These are phyloP conservation scores for Cryptus viduatorius DNA, from an alignment of 2,888 invertebrate genomes.

Conservation along the genomic window DNA sequence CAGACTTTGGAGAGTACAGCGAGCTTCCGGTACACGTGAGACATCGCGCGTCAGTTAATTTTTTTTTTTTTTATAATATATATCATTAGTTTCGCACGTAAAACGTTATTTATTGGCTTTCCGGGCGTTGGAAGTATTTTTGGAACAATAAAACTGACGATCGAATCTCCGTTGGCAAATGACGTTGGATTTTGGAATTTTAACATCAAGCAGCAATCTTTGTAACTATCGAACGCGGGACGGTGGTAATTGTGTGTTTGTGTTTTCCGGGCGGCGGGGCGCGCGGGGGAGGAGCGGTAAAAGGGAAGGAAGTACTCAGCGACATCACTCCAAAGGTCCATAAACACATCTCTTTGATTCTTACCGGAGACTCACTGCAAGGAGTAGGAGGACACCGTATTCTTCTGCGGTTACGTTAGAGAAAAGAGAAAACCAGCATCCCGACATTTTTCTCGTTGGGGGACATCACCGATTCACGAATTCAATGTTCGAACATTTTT, in stretches of 20 bases:
- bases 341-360: constrained; percentile 72
- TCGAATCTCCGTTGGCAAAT: constrained; percentile 20
- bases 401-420: constrained; percentile 64
- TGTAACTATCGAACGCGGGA: background rate
- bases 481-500: constrained; percentile 61
- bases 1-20: constrained; percentile 56
- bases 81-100: background rate
- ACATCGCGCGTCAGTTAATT: constrained; percentile 12
- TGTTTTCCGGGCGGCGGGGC: too few relatives aligned
- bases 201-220: background rate
- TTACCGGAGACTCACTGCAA: constrained; percentile 67
- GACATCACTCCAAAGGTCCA: constrained; percentile 64
- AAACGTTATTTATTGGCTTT: constrained; percentile 14
- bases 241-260: background rate
- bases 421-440: constrained; percentile 67
- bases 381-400: constrained; percentile 47
- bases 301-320: constrained; percentile 44
- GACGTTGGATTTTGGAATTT: background rate
- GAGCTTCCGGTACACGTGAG: constrained; percentile 20
- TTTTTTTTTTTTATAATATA: background rate
- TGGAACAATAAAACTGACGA: background rate
- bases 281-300: background rate
- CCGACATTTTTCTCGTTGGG: constrained; percentile 68
- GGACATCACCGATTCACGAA: constrained; percentile 55
- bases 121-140: background rate